A percentile compares a stretch with the other conserved stretches of the same genome.
These are phyloP conservation scores for Cassiopea xamachana DNA, from an alignment of 30 jellyfish, hydroid and myxozoan genomes.

Conservation along the genomic window DNA sequence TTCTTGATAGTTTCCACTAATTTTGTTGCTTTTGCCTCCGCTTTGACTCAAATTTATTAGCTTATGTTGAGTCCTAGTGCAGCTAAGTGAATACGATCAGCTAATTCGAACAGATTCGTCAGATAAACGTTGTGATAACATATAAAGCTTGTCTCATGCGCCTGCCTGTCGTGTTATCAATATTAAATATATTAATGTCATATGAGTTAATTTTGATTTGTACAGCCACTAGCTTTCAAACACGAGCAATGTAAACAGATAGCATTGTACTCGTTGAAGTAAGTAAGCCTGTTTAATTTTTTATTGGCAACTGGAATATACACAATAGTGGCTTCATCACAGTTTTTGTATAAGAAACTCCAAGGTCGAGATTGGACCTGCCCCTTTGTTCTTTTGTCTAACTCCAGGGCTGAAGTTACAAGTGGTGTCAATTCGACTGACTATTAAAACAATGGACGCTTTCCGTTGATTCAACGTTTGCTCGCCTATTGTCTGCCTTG, in stretches of 20 bases:
- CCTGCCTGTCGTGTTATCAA: not conserved
- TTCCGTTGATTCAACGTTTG: constrained; percentile 38
- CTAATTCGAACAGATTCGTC: not conserved
- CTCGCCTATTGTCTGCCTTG: constrained; percentile 58
- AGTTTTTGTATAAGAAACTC: not conserved
- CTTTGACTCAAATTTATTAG: too few species aligned
- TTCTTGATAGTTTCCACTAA: too few species aligned
- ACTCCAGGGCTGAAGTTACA: constrained; percentile 41
- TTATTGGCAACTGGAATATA: not conserved
- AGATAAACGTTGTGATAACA: not conserved
- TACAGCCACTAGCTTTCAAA: not conserved
- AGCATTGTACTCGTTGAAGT: too few species aligned
- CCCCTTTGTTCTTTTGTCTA: constrained; percentile 18
- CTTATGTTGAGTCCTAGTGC: too few species aligned
- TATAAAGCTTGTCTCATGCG: not conserved
- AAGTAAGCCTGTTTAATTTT: not conserved
- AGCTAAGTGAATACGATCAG: too few species aligned
- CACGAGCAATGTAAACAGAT: too few species aligned
- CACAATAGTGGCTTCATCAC: not conserved
- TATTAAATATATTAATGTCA: not conserved
- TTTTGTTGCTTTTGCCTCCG: too few species aligned
- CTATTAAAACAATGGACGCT: constrained; percentile 60
- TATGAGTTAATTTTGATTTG: not conserved
- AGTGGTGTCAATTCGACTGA: constrained; percentile 53
- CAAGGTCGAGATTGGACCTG: constrained; percentile 7